Evolutionary conservation across 37 sponge, comb jelly and placozoan species (phyloP).

Genomic region (Crambe crambe): DNA sequence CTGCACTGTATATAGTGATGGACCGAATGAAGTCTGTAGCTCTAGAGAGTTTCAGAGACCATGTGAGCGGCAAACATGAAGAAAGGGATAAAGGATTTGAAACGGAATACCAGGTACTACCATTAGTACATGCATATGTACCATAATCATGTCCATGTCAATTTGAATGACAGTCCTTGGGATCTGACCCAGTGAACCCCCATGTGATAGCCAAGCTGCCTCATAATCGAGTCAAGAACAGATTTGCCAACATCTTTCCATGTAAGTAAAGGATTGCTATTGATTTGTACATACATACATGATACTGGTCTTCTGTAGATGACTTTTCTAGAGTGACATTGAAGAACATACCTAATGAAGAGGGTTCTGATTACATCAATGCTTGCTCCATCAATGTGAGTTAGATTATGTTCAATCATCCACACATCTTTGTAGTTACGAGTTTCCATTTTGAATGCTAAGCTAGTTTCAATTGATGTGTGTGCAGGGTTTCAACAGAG

Average conservation of each 20-base stretch:
- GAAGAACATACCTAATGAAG: conserved; percentile 16
- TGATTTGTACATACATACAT: neutral
- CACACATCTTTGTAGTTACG: neutral
- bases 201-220: conserved; percentile 38
- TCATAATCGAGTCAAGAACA: conserved; percentile 63
- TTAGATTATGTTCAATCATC: neutral
- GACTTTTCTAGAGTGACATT: conserved; percentile 59
- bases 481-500: conserved; percentile 65
- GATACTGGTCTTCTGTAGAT: conserved; percentile 22
- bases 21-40: conserved; percentile 51
- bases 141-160: neutral
- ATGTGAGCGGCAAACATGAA: conserved; percentile 63
- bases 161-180: too few relatives aligned
- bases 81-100: conserved; percentile 72
- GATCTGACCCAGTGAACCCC: conserved; percentile 25
- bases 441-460: neutral
- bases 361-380: conserved; percentile 72
- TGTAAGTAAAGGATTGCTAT: conserved; percentile 42
- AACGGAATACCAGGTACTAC: conserved; percentile 83
- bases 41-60: conserved; percentile 57
- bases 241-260: conserved; percentile 80
- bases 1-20: conserved; percentile 15
- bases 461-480: neutral
- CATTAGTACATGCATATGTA: too few relatives aligned
- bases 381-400: conserved; percentile 65